These are phyloP conservation scores for Melanargia galathea DNA, from an alignment of 2,888 invertebrate species.

Conservation along the genomic window DNA sequence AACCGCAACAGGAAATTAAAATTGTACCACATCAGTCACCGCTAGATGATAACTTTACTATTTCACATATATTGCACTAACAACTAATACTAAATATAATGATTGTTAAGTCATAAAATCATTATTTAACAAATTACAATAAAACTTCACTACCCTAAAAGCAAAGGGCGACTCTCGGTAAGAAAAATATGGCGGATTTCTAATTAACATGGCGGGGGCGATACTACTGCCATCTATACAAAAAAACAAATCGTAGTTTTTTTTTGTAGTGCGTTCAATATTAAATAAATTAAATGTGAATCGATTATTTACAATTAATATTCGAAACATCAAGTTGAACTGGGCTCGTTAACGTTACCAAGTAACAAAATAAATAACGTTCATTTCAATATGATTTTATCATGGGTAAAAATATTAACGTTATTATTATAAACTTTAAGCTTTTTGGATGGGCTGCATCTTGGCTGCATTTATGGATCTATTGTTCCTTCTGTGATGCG, in stretches of 20 bases:
- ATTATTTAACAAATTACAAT: constrained; percentile 67
- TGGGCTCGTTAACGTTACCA: too few species aligned
- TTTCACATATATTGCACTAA: constrained; percentile 63
- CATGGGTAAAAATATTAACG: too few species aligned
- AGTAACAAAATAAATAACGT: too few species aligned
- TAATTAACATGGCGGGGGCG: constrained; percentile 69
- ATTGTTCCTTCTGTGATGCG: too few species aligned
- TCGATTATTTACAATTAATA: background rate
- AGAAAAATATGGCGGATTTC: constrained; percentile 78
- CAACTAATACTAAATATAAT: constrained; percentile 65
- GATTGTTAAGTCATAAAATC: constrained; percentile 69
- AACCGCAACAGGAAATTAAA: constrained; percentile 73
- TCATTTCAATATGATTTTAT: too few species aligned
- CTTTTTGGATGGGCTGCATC: too few species aligned
- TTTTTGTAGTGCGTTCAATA: constrained; percentile 39
- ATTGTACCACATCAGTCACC: constrained; percentile 65
- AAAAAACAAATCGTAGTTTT: constrained; percentile 44
- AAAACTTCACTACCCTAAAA: constrained; percentile 69
- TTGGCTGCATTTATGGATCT: too few species aligned
- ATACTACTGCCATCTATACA: constrained; percentile 58
- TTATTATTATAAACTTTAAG: too few species aligned
- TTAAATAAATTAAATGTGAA: constrained; percentile 35
- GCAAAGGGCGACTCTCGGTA: constrained; percentile 71
- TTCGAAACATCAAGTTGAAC: too few species aligned
- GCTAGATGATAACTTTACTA: constrained; percentile 50